These are phyloP conservation scores for Phrynosoma platyrhinos DNA, from an alignment of 2,113 vertebrate genomes.

Conservation along the genomic window DNA sequence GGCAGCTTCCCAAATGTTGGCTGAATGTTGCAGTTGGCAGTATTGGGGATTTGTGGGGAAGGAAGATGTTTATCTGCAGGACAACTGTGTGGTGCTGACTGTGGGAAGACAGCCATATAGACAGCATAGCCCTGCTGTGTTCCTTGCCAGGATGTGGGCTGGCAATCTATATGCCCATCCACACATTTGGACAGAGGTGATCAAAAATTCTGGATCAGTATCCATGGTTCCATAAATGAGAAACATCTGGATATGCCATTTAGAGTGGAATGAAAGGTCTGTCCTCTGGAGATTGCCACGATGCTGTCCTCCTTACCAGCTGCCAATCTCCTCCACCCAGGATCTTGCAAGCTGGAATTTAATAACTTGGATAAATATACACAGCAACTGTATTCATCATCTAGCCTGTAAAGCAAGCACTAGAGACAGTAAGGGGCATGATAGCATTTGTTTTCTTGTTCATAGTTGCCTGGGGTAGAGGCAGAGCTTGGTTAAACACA, in stretches of 20 bases:
- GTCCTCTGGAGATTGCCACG: neutral
- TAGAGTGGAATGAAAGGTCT: neutral
- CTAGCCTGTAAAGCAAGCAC: neutral
- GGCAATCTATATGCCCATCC: neutral
- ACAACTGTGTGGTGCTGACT: neutral
- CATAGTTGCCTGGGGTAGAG: neutral
- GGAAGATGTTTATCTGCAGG: neutral
- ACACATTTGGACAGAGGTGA: neutral
- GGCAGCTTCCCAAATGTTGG: neutral
- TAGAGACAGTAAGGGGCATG: neutral
- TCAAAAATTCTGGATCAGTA: neutral
- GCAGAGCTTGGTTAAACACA: neutral
- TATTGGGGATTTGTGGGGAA: neutral
- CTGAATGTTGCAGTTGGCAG: neutral
- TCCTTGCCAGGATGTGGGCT: neutral
- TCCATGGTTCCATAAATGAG: neutral
- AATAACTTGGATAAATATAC: neutral
- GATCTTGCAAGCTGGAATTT: neutral
- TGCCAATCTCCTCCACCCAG: neutral
- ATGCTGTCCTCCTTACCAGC: neutral
- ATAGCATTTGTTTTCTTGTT: neutral
- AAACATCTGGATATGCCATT: conserved; percentile 11
- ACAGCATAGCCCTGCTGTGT: neutral
- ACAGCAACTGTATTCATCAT: neutral
- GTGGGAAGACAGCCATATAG: neutral